Percentiles rank a stretch among this genome's conserved stretches.
These are phyloP conservation scores for Asarcornis scutulata DNA, from an alignment of 2,113 vertebrate species.

Conservation along the genomic window DNA sequence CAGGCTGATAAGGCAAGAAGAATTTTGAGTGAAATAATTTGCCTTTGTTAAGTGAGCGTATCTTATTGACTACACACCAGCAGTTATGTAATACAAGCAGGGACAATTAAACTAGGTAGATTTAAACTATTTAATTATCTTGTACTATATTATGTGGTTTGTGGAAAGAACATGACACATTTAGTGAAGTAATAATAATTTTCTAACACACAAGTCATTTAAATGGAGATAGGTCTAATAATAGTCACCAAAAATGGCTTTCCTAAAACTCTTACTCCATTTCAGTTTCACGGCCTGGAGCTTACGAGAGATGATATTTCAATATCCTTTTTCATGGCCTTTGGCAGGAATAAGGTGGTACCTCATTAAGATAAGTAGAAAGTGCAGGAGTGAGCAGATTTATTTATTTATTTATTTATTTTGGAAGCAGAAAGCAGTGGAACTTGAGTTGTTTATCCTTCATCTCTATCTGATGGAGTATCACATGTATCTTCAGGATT, in stretches of 20 bases:
- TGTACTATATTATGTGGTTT: neutral
- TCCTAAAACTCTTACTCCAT: neutral
- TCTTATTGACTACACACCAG: neutral
- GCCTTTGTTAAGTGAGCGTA: neutral
- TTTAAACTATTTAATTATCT: conserved; percentile 17
- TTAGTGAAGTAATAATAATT: conserved; percentile 36
- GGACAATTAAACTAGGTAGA: conserved; percentile 15
- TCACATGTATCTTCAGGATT: neutral
- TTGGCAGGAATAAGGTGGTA: neutral
- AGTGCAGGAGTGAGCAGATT: neutral
- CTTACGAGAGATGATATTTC: conserved; percentile 29
- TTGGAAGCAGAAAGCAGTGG: neutral
- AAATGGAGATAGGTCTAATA: conserved; percentile 12
- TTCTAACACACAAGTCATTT: conserved; percentile 30
- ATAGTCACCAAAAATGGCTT: conserved; percentile 2
- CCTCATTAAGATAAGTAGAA: conserved; percentile 18
- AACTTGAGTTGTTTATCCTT: neutral
- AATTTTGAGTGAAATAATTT: neutral
- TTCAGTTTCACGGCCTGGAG: neutral
- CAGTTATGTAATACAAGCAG: neutral
- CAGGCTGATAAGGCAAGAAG: neutral
- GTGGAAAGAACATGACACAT: conserved; percentile 5
- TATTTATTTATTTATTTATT: no score
- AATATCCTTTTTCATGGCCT: neutral
- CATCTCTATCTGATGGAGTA: neutral